Base-by-base conservation (phyloP, 2,888 invertebrate genomes). In the Coelopa pilipes region DNA sequence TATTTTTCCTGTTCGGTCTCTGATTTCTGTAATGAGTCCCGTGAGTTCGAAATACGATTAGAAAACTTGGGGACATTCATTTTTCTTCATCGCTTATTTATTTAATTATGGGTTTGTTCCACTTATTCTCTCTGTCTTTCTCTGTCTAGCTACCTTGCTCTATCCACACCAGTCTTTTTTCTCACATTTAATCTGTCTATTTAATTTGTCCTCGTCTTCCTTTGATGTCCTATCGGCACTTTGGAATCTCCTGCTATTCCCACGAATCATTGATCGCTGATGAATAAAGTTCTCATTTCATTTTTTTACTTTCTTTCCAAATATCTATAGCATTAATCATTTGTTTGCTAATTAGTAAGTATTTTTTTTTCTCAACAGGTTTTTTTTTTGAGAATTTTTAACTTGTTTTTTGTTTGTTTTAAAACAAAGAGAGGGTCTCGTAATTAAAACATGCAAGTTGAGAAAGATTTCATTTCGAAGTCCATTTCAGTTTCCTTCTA, bases 131-230 rank as follows among this genome's bases (percentile, higher is more conserved):
- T 67, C 53, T 34, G 10, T 15, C 24, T 15, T 17, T 24, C 49
- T 47, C 17, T 67, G 17, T 34, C 53, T 34, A 15, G 11, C 13
- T 15, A 21, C 17, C 47, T 13, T n/a, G 11, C n/a, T 10, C 2
- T 15, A 24, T 68, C 50, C n/a, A n/a, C n/a, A n/a, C 15, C 21
- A 17, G 17, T 19, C 17, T 21, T 55, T 60, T 60, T 21, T 19
- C 21, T 19, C 49, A 53, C 13, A 60, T 45, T 34, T 70, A 70
- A 70, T 70, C 70, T 70, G 49, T 13, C 45, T 24, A 70, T 67
- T 55, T 34, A 55, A 67, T 34, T 66, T 67, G n/a, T n/a, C n/a
- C 13, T 67, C 11, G 17, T 21, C 60, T 59, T 60, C 49, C 70
- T 70, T 70, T 70, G 60, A 60, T 70, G 49, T 70, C 47, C 60